Percentiles rank a stretch among this genome's conserved stretches.
Conservation (phyloP, 2,888 invertebrate species). For the Coronaproctus castanopsis region DNA sequence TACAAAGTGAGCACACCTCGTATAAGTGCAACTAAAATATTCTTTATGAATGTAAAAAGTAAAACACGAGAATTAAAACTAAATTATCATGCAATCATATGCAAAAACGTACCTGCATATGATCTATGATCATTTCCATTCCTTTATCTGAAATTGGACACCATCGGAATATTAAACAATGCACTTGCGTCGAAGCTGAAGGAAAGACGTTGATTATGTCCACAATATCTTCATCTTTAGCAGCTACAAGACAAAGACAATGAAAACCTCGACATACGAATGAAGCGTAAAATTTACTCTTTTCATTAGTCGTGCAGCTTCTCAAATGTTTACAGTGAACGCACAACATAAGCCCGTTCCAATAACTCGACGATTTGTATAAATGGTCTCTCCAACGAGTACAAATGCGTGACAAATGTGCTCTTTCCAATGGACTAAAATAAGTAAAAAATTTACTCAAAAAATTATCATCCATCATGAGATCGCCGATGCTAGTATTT, state of each 20-base stretch:
- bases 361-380: constrained; percentile 69
- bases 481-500: constrained; percentile 25
- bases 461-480: constrained; percentile 67
- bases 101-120: constrained; percentile 66
- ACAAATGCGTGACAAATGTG: constrained; percentile 61
- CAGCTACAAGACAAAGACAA: constrained; percentile 60
- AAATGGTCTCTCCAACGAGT: constrained; percentile 70
- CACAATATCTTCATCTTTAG: constrained; percentile 70
- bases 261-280: constrained; percentile 70
- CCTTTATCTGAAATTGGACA: constrained; percentile 81
- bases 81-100: too few species aligned
- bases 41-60: too few species aligned
- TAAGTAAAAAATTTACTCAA: constrained; percentile 65
- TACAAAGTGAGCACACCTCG: too few species aligned
- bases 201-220: constrained; percentile 74
- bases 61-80: too few species aligned
- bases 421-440: constrained; percentile 55
- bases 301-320: constrained; percentile 26
- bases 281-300: constrained; percentile 48
- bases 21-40: too few species aligned
- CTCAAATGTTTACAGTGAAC: constrained; percentile 68
- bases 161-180: constrained; percentile 65
- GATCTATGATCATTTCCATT: constrained; percentile 67
- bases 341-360: constrained; percentile 67
- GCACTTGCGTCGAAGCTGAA: constrained; percentile 55